Evolutionary conservation across 2,113 vertebrate genomes (phyloP), one percentile per base, ranked within the genome.

Genomic region (Plestiodon gilberti): DNA sequence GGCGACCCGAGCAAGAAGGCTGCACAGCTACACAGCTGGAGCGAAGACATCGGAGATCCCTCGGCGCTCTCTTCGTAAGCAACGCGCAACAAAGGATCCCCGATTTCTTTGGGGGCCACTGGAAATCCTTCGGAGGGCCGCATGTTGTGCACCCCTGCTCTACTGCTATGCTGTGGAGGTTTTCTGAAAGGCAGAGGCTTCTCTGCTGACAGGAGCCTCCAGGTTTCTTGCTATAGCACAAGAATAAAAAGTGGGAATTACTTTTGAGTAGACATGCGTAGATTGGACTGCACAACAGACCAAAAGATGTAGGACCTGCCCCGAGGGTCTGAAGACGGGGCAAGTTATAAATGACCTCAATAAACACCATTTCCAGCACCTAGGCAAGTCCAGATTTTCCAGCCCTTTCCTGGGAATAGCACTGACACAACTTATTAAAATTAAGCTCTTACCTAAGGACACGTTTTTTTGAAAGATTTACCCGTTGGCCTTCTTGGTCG

Each of bases 391-490:
- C 70, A 62, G 38, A 15, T 55, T 67, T 77, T 82, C 78, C 0
- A 0, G 40, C 80, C 52, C 0, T 3, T 84, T 79, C 94, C 89
- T 87, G 80, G 82, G 89, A 90, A 59, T 78, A 14, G 40, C 88
- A 86, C 84, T 89, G 87, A 87, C 73, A 17, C 59, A 61, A 82
- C 69, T 91, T 65, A 4, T 83, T 87, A 82, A 84, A 80, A 83
- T 83, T 75, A 84, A 81, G 65, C 91, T 93, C 38, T 93, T 83
- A 91, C 94, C 91, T 93, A 90, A 80, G 90, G 89, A 83, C 0
- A 0, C 25, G 35, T 14, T 81, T 88, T n/a, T 92, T 88, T 74
- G 86, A 86, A 65, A 52, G 0, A 0, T 71, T 20, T 87, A 84
- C 86, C 77, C 28, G 3, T 40, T 82, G 89, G 89, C 88, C 91